Evolutionary conservation across 37 sponge, comb jelly and placozoan species (phyloP), one percentile per base, ranked within the genome.

Genomic region (Spongia lamella): DNA sequence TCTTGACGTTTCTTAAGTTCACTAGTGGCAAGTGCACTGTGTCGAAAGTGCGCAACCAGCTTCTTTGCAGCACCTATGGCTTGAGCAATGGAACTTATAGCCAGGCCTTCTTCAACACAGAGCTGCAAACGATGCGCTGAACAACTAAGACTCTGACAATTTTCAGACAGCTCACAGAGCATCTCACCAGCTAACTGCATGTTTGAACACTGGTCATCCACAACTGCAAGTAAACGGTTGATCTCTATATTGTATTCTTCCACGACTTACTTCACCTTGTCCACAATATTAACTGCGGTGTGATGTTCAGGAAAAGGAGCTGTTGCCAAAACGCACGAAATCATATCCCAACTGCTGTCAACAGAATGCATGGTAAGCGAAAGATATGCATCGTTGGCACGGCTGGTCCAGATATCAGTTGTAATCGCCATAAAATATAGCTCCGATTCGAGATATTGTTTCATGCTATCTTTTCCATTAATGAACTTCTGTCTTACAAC

Each of bases 31-130:
- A 40, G 62, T 40, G 63, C 47, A 61, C 76, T 75, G 63, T 75
- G 76, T 36, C 66, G 31, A 65, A 65, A 75, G 37, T 75, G 76
- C 1, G 50, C 50, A 1, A 75, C 76, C 15, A 75, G 76, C 38
- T 43, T 75, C 63, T 37, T 75, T 15, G 76, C 47, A 37, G 63
- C 76, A 75, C 63, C 76, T 50, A 75, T 24, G 22, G 76, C 76
- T n/a, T 52, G 52, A 31, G 56, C 27, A 52, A 71, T 25, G 26
- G 31, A 55, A 25, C 3, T 11, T 5, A 71, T 53, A 24, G 33
- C 14, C 3, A 71, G 56, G 2, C 56, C 72, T 53, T 71, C 55
- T 2, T 71, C 54, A 11, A 71, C 31, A 30, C 72, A 71, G 14
- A 71, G 56, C 31, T 71, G 72, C 1, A 71, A 52, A n/a, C 33